Evolutionary conservation across 2,888 invertebrate genomes (phyloP).

Genomic region (Physocephala rufipes): DNA sequence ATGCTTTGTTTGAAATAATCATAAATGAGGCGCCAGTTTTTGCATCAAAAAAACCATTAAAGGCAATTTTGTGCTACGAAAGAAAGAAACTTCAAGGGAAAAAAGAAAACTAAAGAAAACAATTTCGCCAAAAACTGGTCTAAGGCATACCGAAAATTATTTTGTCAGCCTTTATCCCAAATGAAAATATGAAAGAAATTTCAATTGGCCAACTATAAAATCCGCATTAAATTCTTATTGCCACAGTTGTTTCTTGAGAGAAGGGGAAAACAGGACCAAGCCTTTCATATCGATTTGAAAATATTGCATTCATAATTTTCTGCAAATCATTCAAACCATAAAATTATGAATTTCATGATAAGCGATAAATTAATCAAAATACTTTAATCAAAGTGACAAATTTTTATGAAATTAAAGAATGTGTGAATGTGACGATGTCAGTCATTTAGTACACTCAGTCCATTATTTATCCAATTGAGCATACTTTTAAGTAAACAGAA

Average conservation of each 20-base stretch:
- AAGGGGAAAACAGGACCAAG: neutral
- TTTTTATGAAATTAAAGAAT: slow-evolving; percentile 49
- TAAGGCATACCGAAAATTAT: too few species aligned
- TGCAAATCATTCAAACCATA: slow-evolving; percentile 28
- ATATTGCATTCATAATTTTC: slow-evolving; percentile 12
- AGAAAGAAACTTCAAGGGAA: too few species aligned
- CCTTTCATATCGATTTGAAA: slow-evolving; percentile 1
- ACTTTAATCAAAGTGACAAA: slow-evolving; percentile 61
- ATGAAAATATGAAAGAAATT: neutral
- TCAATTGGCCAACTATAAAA: neutral
- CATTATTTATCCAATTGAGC: too few species aligned
- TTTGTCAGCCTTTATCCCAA: too few species aligned
- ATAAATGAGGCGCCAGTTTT: too few species aligned
- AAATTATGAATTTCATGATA: slow-evolving; percentile 22
- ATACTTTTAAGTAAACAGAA: too few species aligned
- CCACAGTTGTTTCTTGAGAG: neutral
- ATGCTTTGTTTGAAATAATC: too few species aligned
- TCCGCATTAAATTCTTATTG: neutral
- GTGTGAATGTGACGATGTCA: neutral
- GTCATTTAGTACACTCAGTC: slow-evolving; percentile 23
- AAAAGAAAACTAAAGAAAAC: too few species aligned
- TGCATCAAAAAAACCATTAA: too few species aligned
- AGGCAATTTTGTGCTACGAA: too few species aligned
- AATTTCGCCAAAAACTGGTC: too few species aligned
- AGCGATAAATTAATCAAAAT: slow-evolving; percentile 34